Evolutionary conservation across 2,113 vertebrate species (phyloP).

Genomic region (Apodemus sylvaticus): DNA sequence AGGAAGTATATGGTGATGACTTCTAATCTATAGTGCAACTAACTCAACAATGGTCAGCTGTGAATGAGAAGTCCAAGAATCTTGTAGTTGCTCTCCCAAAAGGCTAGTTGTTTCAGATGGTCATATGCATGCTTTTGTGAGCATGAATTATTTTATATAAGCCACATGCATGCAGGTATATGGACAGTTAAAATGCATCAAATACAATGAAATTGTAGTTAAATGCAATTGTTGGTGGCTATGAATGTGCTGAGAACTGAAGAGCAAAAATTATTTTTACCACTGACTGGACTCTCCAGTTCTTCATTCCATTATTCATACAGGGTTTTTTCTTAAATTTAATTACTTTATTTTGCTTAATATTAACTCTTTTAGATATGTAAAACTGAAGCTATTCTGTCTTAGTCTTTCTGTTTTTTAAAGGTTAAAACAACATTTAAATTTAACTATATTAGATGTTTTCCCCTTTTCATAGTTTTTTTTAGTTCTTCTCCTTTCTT

Average conservation of each 20-base stretch:
- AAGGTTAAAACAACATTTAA: neutral
- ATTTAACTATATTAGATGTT: neutral
- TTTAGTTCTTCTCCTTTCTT: neutral
- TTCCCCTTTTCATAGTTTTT: neutral
- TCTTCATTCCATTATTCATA: neutral
- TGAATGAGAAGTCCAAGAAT: no score
- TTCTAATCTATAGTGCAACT: no score
- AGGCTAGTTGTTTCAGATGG: no score
- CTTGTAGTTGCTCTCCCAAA: no score
- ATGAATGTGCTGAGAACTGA: neutral
- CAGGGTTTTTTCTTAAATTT: neutral
- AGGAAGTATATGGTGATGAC: no score
- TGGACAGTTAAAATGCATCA: neutral
- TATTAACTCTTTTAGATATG: neutral
- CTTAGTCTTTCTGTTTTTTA: neutral
- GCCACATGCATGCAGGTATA: neutral
- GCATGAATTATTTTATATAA: neutral
- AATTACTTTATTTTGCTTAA: conserved; percentile 46
- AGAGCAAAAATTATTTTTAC: neutral
- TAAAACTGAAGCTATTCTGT: neutral
- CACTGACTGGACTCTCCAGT: neutral
- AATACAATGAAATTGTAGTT: neutral
- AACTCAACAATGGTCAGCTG: no score
- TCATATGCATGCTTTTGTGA: no score
- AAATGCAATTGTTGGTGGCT: neutral